A percentile compares a stretch with the other conserved stretches of the same genome.
phyloP scores from a whole-genome alignment of 2,888 invertebrate genomes.

The Machimus atricapillus region DNA sequence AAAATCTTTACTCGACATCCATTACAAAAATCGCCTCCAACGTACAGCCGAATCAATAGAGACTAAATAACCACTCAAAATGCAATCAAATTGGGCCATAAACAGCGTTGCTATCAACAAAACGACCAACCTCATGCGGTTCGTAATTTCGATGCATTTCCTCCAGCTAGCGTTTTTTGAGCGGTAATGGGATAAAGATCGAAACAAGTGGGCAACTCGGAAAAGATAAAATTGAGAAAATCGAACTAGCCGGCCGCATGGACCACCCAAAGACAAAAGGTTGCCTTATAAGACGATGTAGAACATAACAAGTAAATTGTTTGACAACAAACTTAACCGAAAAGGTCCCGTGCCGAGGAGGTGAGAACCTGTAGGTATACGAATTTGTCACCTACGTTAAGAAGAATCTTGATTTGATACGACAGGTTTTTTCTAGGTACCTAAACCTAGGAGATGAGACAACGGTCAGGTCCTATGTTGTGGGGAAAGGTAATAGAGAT shows the following conservation, averaged over 20 bases:
- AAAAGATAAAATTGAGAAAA: conserved; percentile 18
- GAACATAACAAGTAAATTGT: conserved; percentile 35
- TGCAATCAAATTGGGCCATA: neutral
- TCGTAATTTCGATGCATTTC: neutral
- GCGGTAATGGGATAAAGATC: neutral
- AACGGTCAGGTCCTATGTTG: neutral
- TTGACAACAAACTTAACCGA: conserved; percentile 25
- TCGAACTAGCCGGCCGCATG: neutral
- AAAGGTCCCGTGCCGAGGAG: conserved; percentile 8
- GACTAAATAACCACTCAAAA: neutral
- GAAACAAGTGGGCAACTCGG: neutral
- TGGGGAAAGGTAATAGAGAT: neutral
- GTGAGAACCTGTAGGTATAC: conserved; percentile 8
- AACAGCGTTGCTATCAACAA: neutral
- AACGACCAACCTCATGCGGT: neutral
- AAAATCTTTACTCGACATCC: neutral
- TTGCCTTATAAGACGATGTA: neutral
- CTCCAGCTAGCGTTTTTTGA: neutral
- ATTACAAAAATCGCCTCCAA: neutral
- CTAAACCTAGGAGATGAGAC: neutral
- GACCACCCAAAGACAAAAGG: conserved; percentile 38
- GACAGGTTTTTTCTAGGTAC: neutral
- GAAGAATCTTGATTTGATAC: neutral
- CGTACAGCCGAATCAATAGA: neutral
- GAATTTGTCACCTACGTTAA: conserved; percentile 29